Evolutionary conservation across 2,888 invertebrate species (phyloP).

Genomic region (Aelia acuminata): DNA sequence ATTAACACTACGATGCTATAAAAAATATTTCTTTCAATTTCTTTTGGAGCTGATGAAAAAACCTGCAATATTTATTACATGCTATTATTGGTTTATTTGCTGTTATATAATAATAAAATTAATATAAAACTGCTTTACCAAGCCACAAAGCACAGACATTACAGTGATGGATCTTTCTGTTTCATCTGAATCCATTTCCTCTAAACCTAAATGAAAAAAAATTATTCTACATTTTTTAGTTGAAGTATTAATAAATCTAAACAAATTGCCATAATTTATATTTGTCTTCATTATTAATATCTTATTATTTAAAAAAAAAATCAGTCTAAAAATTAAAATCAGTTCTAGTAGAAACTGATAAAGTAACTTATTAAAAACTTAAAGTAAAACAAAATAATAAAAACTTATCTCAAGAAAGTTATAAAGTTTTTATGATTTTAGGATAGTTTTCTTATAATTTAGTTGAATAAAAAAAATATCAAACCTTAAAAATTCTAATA

Average conservation of each 20-base stretch:
- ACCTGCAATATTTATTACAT: not conserved
- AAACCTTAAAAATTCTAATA: too few species aligned
- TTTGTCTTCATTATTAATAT: too few species aligned
- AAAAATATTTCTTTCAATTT: not conserved
- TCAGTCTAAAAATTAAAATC: too few species aligned
- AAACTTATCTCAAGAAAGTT: too few species aligned
- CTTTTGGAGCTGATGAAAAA: not conserved
- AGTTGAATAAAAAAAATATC: too few species aligned
- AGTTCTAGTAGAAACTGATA: too few species aligned
- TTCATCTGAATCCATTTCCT: not conserved
- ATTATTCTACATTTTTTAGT: not conserved
- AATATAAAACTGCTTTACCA: not conserved
- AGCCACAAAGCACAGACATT: conserved; percentile 1
- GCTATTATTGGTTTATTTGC: not conserved
- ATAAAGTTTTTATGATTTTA: too few species aligned
- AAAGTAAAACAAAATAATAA: too few species aligned
- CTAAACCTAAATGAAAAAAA: not conserved
- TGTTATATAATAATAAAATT: not conserved
- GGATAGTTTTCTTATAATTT: too few species aligned
- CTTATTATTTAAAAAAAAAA: too few species aligned
- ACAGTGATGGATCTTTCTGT: not conserved
- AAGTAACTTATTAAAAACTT: too few species aligned
- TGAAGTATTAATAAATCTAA: not conserved
- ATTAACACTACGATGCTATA: conserved; percentile 5
- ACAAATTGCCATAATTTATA: not conserved